Conservation (phyloP, 2,797 vertebrate genomes). For the Monodelphis domestica region DNA sequence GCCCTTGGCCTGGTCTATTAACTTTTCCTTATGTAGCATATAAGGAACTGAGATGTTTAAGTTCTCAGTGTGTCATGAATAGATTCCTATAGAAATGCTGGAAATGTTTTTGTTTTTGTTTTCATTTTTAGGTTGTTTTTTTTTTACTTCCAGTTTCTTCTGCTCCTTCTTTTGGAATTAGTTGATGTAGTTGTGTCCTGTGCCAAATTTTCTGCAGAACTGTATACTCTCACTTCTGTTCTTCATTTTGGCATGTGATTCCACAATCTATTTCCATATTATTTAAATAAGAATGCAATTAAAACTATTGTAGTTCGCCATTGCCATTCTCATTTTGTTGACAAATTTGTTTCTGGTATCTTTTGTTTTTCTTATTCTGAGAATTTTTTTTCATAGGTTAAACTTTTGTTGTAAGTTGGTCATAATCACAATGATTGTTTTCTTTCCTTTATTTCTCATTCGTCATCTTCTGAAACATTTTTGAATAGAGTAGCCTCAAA, state of each 20-base stretch:
- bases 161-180: not conserved
- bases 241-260: not conserved
- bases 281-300: not conserved
- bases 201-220: not conserved
- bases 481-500: too few relatives aligned
- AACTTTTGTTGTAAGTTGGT: too few relatives aligned
- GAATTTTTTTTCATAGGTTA: too few relatives aligned
- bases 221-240: not conserved
- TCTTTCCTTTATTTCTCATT: too few relatives aligned
- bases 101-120: too few relatives aligned
- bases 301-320: not conserved
- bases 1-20: not conserved
- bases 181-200: not conserved
- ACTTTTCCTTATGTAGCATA: not conserved
- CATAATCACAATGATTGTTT: too few relatives aligned
- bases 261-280: not conserved
- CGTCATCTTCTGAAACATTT: too few relatives aligned
- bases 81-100: not conserved
- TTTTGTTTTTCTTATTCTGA: too few relatives aligned
- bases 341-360: too few relatives aligned
- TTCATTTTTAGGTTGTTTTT: not conserved
- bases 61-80: not conserved
- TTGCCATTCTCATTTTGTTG: too few relatives aligned
- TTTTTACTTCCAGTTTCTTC: not conserved
- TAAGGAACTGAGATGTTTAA: not conserved